Percentiles rank a stretch among this genome's conserved stretches.
Conservation (phyloP, 2,797 vertebrate genomes). For the Rallus crepitans region DNA sequence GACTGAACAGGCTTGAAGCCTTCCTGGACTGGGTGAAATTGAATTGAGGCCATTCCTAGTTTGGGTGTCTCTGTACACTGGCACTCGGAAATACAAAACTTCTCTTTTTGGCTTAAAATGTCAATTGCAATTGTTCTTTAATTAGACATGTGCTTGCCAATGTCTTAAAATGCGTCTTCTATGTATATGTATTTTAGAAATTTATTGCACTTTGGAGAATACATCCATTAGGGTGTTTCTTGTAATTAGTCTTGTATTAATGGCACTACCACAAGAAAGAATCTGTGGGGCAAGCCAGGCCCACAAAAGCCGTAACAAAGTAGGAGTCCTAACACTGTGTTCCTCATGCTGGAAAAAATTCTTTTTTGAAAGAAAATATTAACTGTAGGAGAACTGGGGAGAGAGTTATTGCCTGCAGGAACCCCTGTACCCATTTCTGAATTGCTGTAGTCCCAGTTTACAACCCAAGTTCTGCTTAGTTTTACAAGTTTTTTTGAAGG, state of each 20-base stretch:
- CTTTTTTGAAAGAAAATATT: background rate
- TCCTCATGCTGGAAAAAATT: background rate
- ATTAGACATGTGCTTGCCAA: background rate
- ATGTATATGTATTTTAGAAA: background rate
- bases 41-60: background rate
- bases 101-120: background rate
- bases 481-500: background rate
- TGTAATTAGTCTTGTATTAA: background rate
- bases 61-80: background rate
- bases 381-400: background rate
- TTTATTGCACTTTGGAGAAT: background rate
- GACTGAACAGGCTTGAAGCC: background rate
- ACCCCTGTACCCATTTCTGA: background rate
- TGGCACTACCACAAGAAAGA: background rate
- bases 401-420: background rate
- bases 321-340: background rate
- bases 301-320: background rate
- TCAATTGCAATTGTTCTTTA: background rate
- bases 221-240: background rate
- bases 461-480: background rate
- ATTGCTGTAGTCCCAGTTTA: background rate
- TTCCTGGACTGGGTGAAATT: background rate
- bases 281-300: background rate
- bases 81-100: background rate
- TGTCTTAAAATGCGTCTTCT: background rate